Base-by-base conservation (phyloP, 2,888 invertebrate species). In the Idaea biselata region DNA sequence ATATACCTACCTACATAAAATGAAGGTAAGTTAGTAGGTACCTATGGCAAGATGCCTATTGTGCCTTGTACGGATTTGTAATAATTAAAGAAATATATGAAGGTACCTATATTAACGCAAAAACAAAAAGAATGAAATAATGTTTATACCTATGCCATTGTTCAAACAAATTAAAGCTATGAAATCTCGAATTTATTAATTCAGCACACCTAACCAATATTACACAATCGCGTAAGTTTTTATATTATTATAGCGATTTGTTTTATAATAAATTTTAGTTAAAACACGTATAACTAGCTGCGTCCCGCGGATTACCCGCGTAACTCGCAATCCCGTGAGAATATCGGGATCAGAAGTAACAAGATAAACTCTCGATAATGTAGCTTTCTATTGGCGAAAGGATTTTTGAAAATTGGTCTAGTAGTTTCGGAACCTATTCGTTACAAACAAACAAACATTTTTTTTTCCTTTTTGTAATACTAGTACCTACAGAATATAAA, bases 61-160 rank as follows among this genome's bases (percentile, higher is more conserved):
- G 44, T 44, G 8, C 2, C 14, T 33, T 44, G 14, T 44, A 44
- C 44, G 7, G 44, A 44, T 44, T 44, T 8, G 44, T 44, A 44
- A 44, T 44, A 44, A 14, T 44, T 44, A 44, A 11, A 44, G 44
- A 44, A 44, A 44, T 44, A 44, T 44, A 44, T n/a, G n/a, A n/a
- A n/a, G n/a, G n/a, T n/a, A n/a, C n/a, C n/a, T n/a, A n/a, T 8
- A 25, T 25, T 25, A 25, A 25, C 25, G 25, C 14, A 44, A 44
- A 32, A 44, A 44, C 44, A 44, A 7, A 44, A 14, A 44, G 14
- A 14, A 44, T 44, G 44, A 44, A 44, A 44, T 44, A 44, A 3
- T 44, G 44, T 44, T 44, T 44, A 44, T 44, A n/a, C n/a, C n/a
- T n/a, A 44, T 44, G 44, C 44, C 44, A 44, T 44, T 44, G 44